These are phyloP conservation scores for Microplitis deprimator DNA, from an alignment of 2,888 invertebrate genomes.

Conservation along the genomic window DNA sequence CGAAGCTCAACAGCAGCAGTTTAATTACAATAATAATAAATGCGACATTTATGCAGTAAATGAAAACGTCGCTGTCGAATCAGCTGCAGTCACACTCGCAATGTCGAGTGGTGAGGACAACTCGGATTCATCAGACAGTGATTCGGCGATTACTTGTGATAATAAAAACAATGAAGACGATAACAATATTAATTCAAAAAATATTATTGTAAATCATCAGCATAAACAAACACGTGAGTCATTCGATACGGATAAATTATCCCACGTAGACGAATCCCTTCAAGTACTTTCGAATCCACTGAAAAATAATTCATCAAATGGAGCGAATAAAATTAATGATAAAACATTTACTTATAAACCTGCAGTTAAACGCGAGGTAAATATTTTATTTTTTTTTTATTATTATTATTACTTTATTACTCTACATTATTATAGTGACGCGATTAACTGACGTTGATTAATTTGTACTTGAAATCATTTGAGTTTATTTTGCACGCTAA, in stretches of 20 bases:
- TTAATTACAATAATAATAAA: background rate
- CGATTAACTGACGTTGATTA: conserved; percentile 31
- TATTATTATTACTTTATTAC: background rate
- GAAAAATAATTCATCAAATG: background rate
- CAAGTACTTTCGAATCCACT: conserved; percentile 6
- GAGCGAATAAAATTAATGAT: background rate
- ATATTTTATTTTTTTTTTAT: background rate
- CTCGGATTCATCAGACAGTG: conserved; percentile 57
- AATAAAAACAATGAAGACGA: background rate
- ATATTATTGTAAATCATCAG: background rate
- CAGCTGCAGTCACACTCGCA: conserved; percentile 60
- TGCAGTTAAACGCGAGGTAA: conserved; percentile 25
- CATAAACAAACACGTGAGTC: background rate
- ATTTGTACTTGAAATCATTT: conserved; percentile 32
- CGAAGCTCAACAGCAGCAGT: background rate
- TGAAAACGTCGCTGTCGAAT: conserved; percentile 28
- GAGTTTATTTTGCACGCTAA: background rate
- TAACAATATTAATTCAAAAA: background rate
- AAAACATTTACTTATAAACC: conserved; percentile 12
- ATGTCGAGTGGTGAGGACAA: conserved; percentile 67
- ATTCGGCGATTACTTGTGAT: conserved; percentile 40
- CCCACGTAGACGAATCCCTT: background rate
- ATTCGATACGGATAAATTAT: background rate
- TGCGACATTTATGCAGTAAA: conserved; percentile 3
- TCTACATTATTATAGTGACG: background rate